Evolutionary conservation across 2,113 vertebrate species (phyloP).

Genomic region (Saguinus midas): DNA sequence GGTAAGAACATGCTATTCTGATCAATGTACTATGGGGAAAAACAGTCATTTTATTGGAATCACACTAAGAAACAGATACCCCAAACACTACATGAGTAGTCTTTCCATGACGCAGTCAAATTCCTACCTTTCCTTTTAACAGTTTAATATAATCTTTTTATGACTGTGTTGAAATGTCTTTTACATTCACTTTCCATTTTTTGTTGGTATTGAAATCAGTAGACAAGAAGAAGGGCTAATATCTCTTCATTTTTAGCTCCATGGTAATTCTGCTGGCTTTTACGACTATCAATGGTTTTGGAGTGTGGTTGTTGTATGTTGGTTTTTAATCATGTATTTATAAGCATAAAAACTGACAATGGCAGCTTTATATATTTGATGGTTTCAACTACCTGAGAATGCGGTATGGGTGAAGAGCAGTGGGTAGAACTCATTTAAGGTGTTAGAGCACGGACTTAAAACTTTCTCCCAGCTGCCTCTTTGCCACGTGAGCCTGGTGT

Average conservation of each 20-base stretch:
- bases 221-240: neutral
- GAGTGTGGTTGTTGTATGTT: neutral
- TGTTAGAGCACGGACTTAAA: neutral
- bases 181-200: neutral
- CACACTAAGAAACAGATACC: neutral
- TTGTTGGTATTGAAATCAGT: neutral
- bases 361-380: neutral
- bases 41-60: neutral
- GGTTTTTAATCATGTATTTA: conserved; percentile 10
- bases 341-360: neutral
- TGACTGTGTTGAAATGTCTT: conserved; percentile 5
- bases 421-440: neutral
- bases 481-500: neutral
- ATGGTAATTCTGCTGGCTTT: neutral
- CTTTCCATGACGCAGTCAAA: neutral
- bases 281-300: neutral
- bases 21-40: neutral
- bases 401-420: neutral
- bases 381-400: neutral
- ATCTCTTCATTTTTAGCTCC: neutral
- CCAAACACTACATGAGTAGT: neutral
- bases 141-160: neutral
- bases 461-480: neutral
- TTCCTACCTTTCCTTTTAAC: neutral
- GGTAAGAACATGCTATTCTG: conserved; percentile 33